A percentile compares a stretch with the other conserved stretches of the same genome.
Conservation (phyloP, 2,113 vertebrate species). For the Benthochromis sp. region DNA sequence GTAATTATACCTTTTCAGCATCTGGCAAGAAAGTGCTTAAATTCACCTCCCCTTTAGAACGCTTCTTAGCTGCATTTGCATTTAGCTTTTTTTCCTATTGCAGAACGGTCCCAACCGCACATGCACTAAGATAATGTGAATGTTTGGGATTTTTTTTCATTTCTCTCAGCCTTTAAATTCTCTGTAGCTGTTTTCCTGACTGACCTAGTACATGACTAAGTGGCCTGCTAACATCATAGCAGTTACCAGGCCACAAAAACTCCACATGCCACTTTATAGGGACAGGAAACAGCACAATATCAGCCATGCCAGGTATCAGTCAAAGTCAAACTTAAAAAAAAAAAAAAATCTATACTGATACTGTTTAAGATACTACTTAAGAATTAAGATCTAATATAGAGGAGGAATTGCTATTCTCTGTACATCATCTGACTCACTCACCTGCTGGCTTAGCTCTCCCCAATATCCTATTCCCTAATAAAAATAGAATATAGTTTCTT, state of each 20-base stretch:
- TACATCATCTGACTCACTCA: neutral
- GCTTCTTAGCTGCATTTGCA: neutral
- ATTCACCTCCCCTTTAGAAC: neutral
- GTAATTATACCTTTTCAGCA: neutral
- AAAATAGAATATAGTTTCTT: neutral
- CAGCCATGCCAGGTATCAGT: neutral
- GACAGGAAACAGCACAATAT: neutral
- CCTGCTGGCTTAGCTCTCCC: neutral
- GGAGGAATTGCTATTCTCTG: neutral
- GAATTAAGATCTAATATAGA: neutral
- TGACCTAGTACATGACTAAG: neutral
- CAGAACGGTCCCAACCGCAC: fast-evolving
- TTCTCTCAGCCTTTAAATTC: neutral
- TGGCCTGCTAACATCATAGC: neutral
- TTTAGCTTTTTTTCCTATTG: neutral
- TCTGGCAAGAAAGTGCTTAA: neutral
- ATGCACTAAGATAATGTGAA: neutral
- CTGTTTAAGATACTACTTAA: neutral
- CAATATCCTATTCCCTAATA: neutral
- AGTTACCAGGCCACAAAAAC: neutral
- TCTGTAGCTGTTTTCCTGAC: neutral
- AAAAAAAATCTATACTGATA: neutral
- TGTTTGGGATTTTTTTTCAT: neutral
- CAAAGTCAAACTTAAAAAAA: neutral
- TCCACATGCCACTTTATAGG: neutral